These are phyloP conservation scores for Corythaixoides concolor DNA, from an alignment of 2,113 vertebrate species.

Conservation along the genomic window DNA sequence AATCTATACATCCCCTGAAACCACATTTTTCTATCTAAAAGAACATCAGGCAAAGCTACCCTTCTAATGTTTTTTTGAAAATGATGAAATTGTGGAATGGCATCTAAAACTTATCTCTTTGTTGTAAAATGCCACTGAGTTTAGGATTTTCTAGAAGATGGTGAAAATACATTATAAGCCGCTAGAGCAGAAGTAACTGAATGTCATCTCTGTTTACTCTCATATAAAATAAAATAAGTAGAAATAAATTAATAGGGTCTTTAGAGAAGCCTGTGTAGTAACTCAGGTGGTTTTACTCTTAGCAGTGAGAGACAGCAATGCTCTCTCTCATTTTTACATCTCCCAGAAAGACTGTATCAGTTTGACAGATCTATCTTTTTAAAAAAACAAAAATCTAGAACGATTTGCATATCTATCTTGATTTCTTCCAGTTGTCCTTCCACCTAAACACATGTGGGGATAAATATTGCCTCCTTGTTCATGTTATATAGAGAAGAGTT, in stretches of 20 bases:
- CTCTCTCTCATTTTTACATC: neutral
- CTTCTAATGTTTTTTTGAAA: neutral
- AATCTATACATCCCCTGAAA: neutral
- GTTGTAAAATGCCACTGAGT: neutral
- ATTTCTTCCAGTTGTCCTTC: neutral
- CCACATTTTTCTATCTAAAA: neutral
- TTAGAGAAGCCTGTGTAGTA: neutral
- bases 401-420: neutral
- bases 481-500: neutral
- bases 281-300: neutral
- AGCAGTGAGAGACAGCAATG: neutral
- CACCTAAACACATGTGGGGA: neutral
- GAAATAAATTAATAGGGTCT: neutral
- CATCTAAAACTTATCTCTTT: neutral
- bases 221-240: neutral
- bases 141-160: too few species aligned
- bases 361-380: neutral
- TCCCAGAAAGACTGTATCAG: neutral
- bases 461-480: neutral
- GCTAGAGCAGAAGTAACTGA: neutral
- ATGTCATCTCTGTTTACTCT: neutral
- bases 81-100: neutral
- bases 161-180: neutral
- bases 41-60: neutral
- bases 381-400: neutral